Evolutionary conservation across 2,888 invertebrate species (phyloP).

Genomic region (Acutogordius australiensis): DNA sequence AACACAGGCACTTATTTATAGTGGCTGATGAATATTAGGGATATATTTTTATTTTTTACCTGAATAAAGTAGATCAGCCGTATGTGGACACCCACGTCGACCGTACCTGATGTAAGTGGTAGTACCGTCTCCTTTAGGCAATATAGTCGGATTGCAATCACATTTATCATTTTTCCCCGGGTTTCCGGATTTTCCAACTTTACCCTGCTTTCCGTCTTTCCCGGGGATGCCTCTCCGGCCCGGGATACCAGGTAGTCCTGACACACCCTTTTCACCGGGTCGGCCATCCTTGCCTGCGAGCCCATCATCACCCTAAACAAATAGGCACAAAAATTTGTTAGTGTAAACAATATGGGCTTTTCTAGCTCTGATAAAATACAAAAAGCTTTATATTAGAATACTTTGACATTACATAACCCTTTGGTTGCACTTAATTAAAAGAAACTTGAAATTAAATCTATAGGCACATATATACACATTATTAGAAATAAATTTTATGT

Average conservation of each 20-base stretch:
- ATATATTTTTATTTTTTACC: conserved; percentile 2
- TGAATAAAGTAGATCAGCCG: not conserved
- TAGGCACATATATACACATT: too few species aligned
- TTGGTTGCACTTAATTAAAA: too few species aligned
- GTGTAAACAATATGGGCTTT: too few species aligned
- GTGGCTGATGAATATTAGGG: too few species aligned
- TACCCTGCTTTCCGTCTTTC: conserved; percentile 6
- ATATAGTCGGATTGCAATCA: not conserved
- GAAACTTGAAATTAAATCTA: too few species aligned
- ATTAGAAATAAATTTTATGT: too few species aligned
- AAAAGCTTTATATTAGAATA: too few species aligned
- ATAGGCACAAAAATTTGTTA: too few species aligned
- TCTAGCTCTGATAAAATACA: too few species aligned
- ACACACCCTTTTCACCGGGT: not conserved
- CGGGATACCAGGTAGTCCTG: conserved; percentile 3
- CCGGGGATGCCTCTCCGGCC: conserved; percentile 10
- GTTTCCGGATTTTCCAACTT: not conserved
- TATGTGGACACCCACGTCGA: not conserved
- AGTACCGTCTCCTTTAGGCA: conserved; percentile 8
- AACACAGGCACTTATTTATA: too few species aligned
- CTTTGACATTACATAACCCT: too few species aligned
- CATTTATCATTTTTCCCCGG: not conserved
- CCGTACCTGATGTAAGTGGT: conserved; percentile 6
- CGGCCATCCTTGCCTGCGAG: not conserved
- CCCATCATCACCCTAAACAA: conserved; percentile 5